Evolutionary conservation across 2,888 invertebrate species (phyloP).

Genomic region (Agrochola circellaris): DNA sequence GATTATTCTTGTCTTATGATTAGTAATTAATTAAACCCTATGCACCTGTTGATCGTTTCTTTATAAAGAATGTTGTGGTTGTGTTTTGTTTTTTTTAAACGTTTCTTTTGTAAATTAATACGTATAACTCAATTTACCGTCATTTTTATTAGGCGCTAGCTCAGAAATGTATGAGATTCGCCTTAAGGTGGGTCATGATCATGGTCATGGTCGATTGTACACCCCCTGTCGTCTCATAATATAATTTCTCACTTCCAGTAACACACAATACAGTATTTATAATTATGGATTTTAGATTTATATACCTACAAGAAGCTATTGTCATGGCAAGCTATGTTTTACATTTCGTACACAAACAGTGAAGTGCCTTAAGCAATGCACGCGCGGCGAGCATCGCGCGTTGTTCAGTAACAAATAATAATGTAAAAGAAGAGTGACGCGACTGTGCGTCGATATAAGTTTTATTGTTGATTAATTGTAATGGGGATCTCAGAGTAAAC

Average conservation of each 20-base stretch:
- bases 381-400: slow-evolving; percentile 3
- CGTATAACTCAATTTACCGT: background rate
- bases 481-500: slow-evolving; percentile 75
- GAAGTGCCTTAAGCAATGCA: slow-evolving; percentile 26
- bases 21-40: background rate
- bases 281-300: slow-evolving; percentile 2
- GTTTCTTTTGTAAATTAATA: background rate
- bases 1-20: background rate
- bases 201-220: slow-evolving; percentile 1
- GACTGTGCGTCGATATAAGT: slow-evolving; percentile 27
- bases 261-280: background rate
- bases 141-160: too few relatives aligned
- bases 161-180: slow-evolving; percentile 8
- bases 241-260: slow-evolving; percentile 10
- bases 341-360: background rate
- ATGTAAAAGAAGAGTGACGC: slow-evolving; percentile 7
- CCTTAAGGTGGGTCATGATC: background rate
- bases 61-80: background rate
- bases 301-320: slow-evolving; percentile 16
- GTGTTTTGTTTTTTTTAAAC: background rate
- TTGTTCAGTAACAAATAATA: slow-evolving; percentile 6
- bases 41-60: background rate
- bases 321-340: background rate
- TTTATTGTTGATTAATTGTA: slow-evolving; percentile 72
- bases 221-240: background rate